Percentiles rank a stretch among this genome's conserved stretches.
These are phyloP conservation scores for Lates japonicus DNA, from an alignment of 2,797 vertebrate species.

Conservation along the genomic window DNA sequence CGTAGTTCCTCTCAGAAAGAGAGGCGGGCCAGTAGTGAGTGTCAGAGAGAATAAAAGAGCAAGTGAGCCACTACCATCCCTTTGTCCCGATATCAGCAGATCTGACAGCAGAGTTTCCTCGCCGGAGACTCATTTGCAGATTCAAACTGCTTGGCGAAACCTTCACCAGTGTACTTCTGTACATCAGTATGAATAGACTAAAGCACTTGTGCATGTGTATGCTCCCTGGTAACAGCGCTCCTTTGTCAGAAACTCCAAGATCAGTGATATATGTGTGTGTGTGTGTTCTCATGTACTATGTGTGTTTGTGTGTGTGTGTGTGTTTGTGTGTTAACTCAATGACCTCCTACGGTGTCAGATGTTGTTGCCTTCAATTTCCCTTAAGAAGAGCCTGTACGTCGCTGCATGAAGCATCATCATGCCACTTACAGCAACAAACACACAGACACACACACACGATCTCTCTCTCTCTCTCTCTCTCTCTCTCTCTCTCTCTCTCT, in stretches of 20 bases:
- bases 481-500: conserved; percentile 39
- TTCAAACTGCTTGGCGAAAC: conserved; percentile 26
- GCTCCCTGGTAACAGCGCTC: neutral
- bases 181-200: conserved; percentile 28
- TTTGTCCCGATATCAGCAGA: conserved; percentile 61
- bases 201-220: conserved; percentile 14
- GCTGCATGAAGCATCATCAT: conserved; percentile 60
- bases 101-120: conserved; percentile 61
- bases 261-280: neutral
- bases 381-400: conserved; percentile 70
- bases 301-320: conserved; percentile 8
- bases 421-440: conserved; percentile 51
- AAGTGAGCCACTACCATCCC: conserved; percentile 56
- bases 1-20: conserved; percentile 36
- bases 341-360: conserved; percentile 72
- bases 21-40: conserved; percentile 44
- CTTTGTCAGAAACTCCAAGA: conserved; percentile 11
- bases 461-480: conserved; percentile 35
- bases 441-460: conserved; percentile 22
- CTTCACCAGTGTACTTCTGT: conserved; percentile 21
- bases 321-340: conserved; percentile 47
- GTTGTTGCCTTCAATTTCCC: conserved; percentile 71
- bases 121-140: conserved; percentile 21
- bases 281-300: neutral
- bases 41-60: conserved; percentile 60